A percentile compares a stretch with the other conserved stretches of the same genome.
These are phyloP conservation scores for Gymnothorax reevesii DNA, from an alignment of 2,797 vertebrate genomes.

Conservation along the genomic window DNA sequence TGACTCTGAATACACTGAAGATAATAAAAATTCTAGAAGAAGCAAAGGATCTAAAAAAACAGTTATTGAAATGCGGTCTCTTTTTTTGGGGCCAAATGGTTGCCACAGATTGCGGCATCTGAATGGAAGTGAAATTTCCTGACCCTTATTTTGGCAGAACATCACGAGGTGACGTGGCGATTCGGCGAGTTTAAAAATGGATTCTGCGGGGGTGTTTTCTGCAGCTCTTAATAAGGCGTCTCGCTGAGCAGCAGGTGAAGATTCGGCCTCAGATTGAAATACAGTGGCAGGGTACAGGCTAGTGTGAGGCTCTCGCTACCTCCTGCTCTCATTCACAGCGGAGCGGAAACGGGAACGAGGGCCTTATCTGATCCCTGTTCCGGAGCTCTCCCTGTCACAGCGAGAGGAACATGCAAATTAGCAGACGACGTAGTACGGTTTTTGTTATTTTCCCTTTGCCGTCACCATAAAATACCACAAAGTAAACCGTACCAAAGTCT, in stretches of 20 bases:
- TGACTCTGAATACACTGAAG: not conserved
- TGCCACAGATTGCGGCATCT: not conserved
- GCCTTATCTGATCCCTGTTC: not conserved
- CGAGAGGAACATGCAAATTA: not conserved
- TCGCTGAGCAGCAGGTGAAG: not conserved
- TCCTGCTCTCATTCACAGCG: not conserved
- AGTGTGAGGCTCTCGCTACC: not conserved
- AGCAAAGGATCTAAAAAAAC: not conserved
- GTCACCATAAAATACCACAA: not conserved
- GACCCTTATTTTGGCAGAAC: not conserved
- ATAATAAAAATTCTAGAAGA: not conserved
- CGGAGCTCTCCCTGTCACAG: not conserved
- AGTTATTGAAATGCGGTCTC: not conserved
- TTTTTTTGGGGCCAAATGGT: not conserved
- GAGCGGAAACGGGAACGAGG: not conserved
- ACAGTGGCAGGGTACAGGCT: not conserved
- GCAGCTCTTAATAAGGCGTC: not conserved
- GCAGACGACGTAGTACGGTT: not conserved
- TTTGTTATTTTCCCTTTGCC: not conserved
- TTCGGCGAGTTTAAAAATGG: slow-evolving; percentile 11
- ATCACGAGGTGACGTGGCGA: not conserved
- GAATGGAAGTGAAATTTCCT: not conserved
- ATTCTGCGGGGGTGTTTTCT: slow-evolving; percentile 7
- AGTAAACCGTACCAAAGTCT: not conserved
- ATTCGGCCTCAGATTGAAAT: not conserved